Evolutionary conservation across 2,113 vertebrate species (phyloP), one percentile per base, ranked within the genome.

Genomic region (Sardina pilchardus): DNA sequence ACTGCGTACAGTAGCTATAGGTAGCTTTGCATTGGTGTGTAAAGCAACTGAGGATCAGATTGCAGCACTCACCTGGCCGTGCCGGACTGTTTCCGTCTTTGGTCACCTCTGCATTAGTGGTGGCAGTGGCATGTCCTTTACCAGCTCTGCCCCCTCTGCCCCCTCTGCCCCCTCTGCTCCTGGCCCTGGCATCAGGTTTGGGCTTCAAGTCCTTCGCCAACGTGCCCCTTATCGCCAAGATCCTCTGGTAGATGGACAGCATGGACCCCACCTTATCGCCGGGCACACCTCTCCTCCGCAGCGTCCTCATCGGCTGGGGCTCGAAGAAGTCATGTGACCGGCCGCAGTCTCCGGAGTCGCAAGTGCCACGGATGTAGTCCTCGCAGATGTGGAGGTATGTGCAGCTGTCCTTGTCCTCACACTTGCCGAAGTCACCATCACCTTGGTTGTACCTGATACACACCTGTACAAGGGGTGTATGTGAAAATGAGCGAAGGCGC

Each of bases 371-470:
- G 78, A 91, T 59, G 85, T 84, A 90, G 21, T 81, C 82, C 84
- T 86, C 85, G n/a, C 91, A 92, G 63, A 92, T 0, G 44, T 92
- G 91, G 6, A 92, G 88, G 17, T 89, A 85, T 0, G 1, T 24
- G 42, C 91, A 92, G 21, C 45, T 82, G 26, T 85, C 84, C 81
- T 89, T 81, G 0, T 90, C 88, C 3, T 86, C 86, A 82, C 90
- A 92, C 47, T 39, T 59, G 5, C 91, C 91, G 6, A 82, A 87
- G 19, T 59, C 53, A 3, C 85, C 88, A 19, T 42, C 26, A 6
- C 91, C 89, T 71, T 75, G 86, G 82, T 92, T 92, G 36, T 87
- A 92, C 0, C 47, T 82, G 30, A 30, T 6, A 3, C 91, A 92
- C 81, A 92, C 78, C 91, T 92, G 87, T 0, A 9, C 2, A 75